Evolutionary conservation across 2,113 vertebrate genomes (phyloP).

Genomic region (Microcebus murinus): DNA sequence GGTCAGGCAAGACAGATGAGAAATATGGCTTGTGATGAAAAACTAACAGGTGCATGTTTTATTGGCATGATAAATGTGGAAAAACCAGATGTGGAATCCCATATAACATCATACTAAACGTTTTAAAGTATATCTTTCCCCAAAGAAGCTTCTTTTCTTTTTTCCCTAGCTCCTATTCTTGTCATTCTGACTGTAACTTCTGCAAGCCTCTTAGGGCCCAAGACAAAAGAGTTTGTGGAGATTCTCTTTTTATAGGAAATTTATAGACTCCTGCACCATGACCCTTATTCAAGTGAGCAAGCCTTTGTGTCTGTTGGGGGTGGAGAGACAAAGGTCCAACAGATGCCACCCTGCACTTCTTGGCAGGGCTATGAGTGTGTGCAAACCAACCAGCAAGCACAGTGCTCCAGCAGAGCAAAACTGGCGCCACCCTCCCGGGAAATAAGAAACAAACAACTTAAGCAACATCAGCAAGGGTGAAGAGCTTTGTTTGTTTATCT

Average conservation of each 20-base stretch:
- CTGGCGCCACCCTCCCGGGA: not conserved
- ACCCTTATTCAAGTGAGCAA: not conserved
- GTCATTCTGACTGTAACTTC: conserved; percentile 55
- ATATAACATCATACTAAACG: conserved; percentile 63
- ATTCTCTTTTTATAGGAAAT: conserved; percentile 54
- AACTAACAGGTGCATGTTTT: conserved; percentile 75
- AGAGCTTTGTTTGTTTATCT: not conserved
- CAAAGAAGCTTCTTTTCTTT: conserved; percentile 32
- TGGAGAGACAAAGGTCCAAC: not conserved
- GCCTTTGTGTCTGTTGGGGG: not conserved
- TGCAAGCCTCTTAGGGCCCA: conserved; percentile 25
- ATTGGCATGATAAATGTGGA: conserved; percentile 78
- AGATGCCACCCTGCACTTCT: not conserved
- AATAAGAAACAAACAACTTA: not conserved
- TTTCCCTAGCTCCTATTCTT: not conserved
- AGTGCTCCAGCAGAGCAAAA: not conserved
- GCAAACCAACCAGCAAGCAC: not conserved
- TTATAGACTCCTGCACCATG: not conserved
- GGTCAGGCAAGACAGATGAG: conserved; percentile 82
- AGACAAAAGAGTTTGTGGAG: conserved; percentile 19
- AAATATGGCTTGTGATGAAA: conserved; percentile 84
- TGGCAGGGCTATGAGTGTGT: not conserved
- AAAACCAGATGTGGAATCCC: conserved; percentile 77
- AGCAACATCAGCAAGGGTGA: not conserved
- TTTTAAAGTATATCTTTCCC: conserved; percentile 71